These are phyloP conservation scores for Vanessa atalanta DNA, from an alignment of 1,140 invertebrate species.

Conservation along the genomic window DNA sequence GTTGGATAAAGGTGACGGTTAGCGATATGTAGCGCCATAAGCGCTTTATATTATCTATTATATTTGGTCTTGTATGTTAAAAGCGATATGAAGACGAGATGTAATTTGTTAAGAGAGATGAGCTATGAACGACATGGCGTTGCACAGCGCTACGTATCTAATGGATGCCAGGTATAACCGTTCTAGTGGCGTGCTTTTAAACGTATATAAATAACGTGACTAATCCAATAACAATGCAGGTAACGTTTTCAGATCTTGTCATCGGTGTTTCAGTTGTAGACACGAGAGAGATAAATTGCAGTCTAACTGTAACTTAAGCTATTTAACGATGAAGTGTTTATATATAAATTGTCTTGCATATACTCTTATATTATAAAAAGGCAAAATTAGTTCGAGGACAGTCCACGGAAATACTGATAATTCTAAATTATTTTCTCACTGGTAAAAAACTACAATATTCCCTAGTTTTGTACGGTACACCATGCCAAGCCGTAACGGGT, in stretches of 20 bases:
- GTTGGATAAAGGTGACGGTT: not conserved
- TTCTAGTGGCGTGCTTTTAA: not conserved
- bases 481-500: no score
- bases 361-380: no score
- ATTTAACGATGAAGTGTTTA: not conserved
- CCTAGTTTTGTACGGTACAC: no score
- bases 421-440: no score
- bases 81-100: not conserved
- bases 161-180: conserved; percentile 2
- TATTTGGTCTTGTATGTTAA: not conserved
- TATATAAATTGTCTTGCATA: not conserved
- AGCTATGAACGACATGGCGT: conserved; percentile 1
- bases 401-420: no score
- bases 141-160: not conserved
- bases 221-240: conserved; percentile 18
- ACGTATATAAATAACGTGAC: conserved; percentile 16
- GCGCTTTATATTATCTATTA: conserved; percentile 5
- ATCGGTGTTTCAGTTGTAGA: conserved; percentile 9
- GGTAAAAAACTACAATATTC: no score
- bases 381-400: no score
- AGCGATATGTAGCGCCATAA: not conserved
- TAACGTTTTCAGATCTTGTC: conserved; percentile 17
- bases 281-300: not conserved
- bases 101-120: not conserved
- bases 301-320: not conserved